phyloP scores from a whole-genome alignment of 2,888 invertebrate species.

The Allolobophora icterica region DNA sequence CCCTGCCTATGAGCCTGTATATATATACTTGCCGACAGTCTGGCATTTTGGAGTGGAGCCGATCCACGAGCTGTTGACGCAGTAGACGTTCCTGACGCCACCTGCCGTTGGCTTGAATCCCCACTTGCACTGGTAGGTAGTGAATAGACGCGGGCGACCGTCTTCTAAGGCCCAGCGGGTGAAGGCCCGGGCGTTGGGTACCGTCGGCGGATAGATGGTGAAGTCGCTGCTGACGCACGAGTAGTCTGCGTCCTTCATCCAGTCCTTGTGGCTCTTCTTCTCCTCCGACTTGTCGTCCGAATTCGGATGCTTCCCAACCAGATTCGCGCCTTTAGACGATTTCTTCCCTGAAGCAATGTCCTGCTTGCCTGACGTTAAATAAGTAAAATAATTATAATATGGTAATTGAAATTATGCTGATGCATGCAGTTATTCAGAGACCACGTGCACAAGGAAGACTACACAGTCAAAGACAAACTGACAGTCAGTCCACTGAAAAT shows the following conservation, averaged over 20 bases:
- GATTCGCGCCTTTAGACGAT: not conserved
- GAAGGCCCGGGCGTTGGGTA: not conserved
- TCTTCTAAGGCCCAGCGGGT: not conserved
- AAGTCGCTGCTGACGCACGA: slow-evolving; percentile 13
- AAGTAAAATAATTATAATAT: not conserved
- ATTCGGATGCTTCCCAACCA: not conserved
- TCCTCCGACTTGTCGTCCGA: not conserved
- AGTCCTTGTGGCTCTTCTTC: not conserved
- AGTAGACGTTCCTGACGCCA: not conserved
- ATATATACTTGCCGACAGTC: slow-evolving; percentile 23
- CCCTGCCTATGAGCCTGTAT: not conserved
- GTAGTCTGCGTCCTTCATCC: not conserved
- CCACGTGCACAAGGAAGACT: not conserved
- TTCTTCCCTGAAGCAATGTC: not conserved
- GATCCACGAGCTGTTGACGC: not conserved
- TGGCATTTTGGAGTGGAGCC: not conserved
- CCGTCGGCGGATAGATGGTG: not conserved
- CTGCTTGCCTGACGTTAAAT: not conserved
- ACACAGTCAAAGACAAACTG: not conserved
- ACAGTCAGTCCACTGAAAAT: too few species aligned
- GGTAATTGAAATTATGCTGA: not conserved
- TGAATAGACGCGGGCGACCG: not conserved
- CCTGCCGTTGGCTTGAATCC: slow-evolving; percentile 12
- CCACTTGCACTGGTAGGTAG: slow-evolving; percentile 28
- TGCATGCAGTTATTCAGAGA: not conserved